These are phyloP conservation scores for Tor tambroides DNA, from an alignment of 2,113 vertebrate genomes.

Conservation along the genomic window DNA sequence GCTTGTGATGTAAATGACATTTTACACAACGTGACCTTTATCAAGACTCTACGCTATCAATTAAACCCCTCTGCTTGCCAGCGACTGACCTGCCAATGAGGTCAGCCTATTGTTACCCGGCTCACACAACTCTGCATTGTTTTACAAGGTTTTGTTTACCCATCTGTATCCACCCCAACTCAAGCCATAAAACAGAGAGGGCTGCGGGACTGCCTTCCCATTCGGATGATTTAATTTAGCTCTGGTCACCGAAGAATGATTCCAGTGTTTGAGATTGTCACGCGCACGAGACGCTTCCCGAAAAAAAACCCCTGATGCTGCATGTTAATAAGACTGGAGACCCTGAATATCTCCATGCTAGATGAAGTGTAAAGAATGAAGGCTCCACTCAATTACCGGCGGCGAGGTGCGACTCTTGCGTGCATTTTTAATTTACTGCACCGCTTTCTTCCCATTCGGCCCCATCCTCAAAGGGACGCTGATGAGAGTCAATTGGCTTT, in stretches of 20 bases:
- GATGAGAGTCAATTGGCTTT: slow-evolving; percentile 35
- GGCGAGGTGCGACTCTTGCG: not conserved
- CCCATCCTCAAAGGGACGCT: slow-evolving; percentile 2
- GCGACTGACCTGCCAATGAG: not conserved
- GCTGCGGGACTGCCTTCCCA: not conserved
- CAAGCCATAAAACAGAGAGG: slow-evolving; percentile 22
- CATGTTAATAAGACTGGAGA: slow-evolving; percentile 32
- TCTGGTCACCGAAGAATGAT: slow-evolving; percentile 16
- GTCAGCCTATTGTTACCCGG: not conserved
- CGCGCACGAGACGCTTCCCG: not conserved
- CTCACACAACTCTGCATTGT: slow-evolving; percentile 17
- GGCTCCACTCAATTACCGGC: slow-evolving; percentile 42
- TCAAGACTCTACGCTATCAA: not conserved
- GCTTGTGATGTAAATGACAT: not conserved
- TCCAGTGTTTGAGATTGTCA: slow-evolving; percentile 2
- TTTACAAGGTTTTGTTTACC: slow-evolving; percentile 25
- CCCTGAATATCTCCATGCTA: slow-evolving; percentile 26
- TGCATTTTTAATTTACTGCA: slow-evolving; percentile 31
- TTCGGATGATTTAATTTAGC: slow-evolving; percentile 37
- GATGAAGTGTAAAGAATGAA: slow-evolving; percentile 44
- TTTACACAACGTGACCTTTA: slow-evolving; percentile 11
- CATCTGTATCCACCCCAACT: slow-evolving; percentile 15
- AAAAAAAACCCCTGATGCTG: not conserved
- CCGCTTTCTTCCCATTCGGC: not conserved
- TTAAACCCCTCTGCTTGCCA: not conserved